Evolutionary conservation across 2,888 invertebrate genomes (phyloP), one percentile per base, ranked within the genome.

Genomic region (Cotesia congregata): DNA sequence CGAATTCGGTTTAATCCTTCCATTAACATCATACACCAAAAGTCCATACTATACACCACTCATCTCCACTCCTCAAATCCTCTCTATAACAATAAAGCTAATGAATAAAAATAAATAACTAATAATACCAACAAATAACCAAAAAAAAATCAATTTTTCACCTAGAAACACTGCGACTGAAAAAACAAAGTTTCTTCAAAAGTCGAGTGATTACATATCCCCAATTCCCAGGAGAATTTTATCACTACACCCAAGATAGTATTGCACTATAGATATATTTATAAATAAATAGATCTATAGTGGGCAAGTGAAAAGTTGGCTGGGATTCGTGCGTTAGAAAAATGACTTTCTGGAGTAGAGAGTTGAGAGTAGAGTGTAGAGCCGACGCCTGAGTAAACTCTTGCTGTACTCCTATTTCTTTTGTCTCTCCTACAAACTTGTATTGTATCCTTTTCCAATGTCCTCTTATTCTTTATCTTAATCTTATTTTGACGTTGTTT

Each of bases 301-400:
- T 72, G 64, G 64, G 65, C 62, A 71, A 73, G 77, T 80, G 77
- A 80, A 80, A 82, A 79, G 81, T 80, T 80, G 79, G 77, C 80
- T 74, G 78, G 67, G 80, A 79, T 80, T 80, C 79, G 77, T 82
- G 78, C 80, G 79, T 80, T 76, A 74, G 81, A 79, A 81, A 81
- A 82, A 80, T 82, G 77, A 82, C 80, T 79, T 80, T 78, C 70
- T 77, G 69, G 76, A 72, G 30, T 30, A 30, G 30, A 30, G 30
- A 30, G 30, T 30, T 30, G 30, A 30, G 30, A 30, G 30, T 30
- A 30, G 72, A 61, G 40, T 12, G 61, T 7, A 72, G 38, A 15
- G n/a, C 20, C 67, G 67, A 67, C 50, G 67, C 65, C 67, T 50
- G 73, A 65, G 50, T 59, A 73, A 73, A 73, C 73, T 73, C 73